Base-by-base conservation (phyloP, 2,797 vertebrate genomes). In the Leptodactylus fallax region DNA sequence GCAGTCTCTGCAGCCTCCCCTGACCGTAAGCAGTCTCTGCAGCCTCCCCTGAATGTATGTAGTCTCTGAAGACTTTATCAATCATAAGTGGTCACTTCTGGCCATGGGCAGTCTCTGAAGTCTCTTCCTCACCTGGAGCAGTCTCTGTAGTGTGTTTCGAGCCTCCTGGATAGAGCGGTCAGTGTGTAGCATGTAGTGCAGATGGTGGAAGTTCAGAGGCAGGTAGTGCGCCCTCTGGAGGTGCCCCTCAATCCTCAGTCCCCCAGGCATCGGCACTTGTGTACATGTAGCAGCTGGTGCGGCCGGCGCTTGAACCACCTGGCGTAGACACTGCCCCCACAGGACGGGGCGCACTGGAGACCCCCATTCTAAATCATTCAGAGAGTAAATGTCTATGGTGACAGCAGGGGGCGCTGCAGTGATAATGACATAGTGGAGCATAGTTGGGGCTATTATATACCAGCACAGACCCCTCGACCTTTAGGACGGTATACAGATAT, bases 121-220 rank as follows among this genome's bases (percentile, higher is more conserved):
- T 58, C 19, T 63, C 13, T 25, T 9, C 17, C 65, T 77, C 36
- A 61, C 71, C 56, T 77, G 1, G 9, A 78, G 71, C 55, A 77
- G 55, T 23, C 56, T 65, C 47, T 63, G 45, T 71, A 94, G 94
- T 51, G 91, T 87, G 53, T 86, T 90, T 87, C 93, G 90, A 4
- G 89, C 93, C 69, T 90, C 90, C 76, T 93, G 90, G 79, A 95
- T 92, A 16, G 71, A 19, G 27, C 91, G 76, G 76, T 90, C 94
- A 7, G 90, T 90, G 25, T 88, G 83, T 23, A 97, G 91, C 12
- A 96, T 93, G 91, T 94, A 92, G 88, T 94, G 89, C n/a, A 97
- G 90, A 27, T 94, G 93, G 8, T 87, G 87, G 76, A 90, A 93
- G 56, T 90, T 91, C 14, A 94, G 90, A 19, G 93, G 92, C 47